A percentile compares a stretch with the other conserved stretches of the same genome.
phyloP scores from a whole-genome alignment of 2,113 vertebrate genomes.

The Canis aureus region DNA sequence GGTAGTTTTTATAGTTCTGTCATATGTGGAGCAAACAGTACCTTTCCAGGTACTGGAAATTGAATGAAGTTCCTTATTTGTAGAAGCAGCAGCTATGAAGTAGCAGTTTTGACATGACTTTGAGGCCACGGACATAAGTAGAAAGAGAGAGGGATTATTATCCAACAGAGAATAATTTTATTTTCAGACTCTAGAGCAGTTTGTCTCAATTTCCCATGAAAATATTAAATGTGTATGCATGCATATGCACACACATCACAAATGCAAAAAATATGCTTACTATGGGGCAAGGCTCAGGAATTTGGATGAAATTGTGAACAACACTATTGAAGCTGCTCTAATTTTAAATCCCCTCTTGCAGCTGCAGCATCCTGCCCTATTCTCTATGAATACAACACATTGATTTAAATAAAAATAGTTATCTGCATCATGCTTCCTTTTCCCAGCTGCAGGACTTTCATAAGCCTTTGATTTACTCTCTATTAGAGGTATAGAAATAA shows the following conservation, averaged over 20 bases:
- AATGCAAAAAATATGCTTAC: conserved; percentile 64
- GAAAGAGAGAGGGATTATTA: background rate
- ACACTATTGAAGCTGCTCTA: conserved; percentile 77
- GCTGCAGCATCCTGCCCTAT: conserved; percentile 78
- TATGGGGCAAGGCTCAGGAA: conserved; percentile 5
- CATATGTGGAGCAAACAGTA: conserved; percentile 51
- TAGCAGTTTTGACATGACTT: conserved; percentile 11
- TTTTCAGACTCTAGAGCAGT: conserved; percentile 47
- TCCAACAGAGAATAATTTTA: conserved; percentile 24
- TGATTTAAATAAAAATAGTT: conserved; percentile 84
- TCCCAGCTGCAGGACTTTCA: conserved; percentile 75
- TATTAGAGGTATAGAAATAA: conserved; percentile 78
- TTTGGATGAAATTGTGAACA: conserved; percentile 69
- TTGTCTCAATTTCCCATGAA: conserved; percentile 43
- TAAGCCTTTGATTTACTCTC: conserved; percentile 64
- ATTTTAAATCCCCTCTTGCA: conserved; percentile 80
- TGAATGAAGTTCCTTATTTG: conserved; percentile 24
- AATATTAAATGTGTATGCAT: conserved; percentile 48
- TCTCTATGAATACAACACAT: conserved; percentile 81
- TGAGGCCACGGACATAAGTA: background rate
- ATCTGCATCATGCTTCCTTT: conserved; percentile 68
- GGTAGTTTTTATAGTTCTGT: conserved; percentile 44
- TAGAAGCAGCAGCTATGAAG: background rate
- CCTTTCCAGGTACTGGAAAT: conserved; percentile 34
- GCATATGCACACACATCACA: conserved; percentile 14